Base-by-base conservation (phyloP, 2,888 invertebrate genomes). In the Pecten maximus region DNA sequence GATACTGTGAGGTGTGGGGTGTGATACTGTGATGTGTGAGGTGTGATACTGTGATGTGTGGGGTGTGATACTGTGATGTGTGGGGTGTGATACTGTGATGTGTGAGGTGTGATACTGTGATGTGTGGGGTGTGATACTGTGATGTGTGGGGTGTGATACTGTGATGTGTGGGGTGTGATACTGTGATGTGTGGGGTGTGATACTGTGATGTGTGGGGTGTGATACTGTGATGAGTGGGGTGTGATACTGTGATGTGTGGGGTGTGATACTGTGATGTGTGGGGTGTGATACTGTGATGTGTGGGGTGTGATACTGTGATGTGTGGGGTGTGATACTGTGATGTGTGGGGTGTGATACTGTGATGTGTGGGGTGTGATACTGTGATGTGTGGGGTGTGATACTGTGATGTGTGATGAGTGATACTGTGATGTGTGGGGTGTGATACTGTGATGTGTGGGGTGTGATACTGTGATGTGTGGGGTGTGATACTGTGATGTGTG, bases 21-120 rank as follows among this genome's bases (percentile, higher is more conserved):
- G 74, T 74, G 74, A 74, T 74, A 74, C 74, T 74, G 74, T 74
- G 28, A n/a, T n/a, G n/a, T n/a, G n/a, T n/a, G n/a, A n/a, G n/a
- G n/a, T n/a, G n/a, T n/a, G n/a, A n/a, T n/a, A n/a, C 28, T 74
- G 74, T 74, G 28, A 74, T 60, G 74, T 74, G 74, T 74, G n/a
- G 74, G 28, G 74, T 74, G 74, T 74, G 74, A 74, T 74, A 74
- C 74, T 74, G 74, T 74, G 28, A 28, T 74, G 74, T 35, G n/a
- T n/a, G n/a, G 44, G 44, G 44, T 6, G 44, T 44, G n/a, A 12
- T 44, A 12, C 6, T 44, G 6, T 6, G 2, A 15, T 74, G 74
- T 74, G 74, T 74, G 74, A 4, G 8, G 74, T 74, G 74, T 74
- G 74, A 74, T 74, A 74, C 74, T 74, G 74, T 74, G 50, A 54